These are phyloP conservation scores for Tillus elongatus DNA, from an alignment of 2,888 invertebrate species.

Conservation along the genomic window DNA sequence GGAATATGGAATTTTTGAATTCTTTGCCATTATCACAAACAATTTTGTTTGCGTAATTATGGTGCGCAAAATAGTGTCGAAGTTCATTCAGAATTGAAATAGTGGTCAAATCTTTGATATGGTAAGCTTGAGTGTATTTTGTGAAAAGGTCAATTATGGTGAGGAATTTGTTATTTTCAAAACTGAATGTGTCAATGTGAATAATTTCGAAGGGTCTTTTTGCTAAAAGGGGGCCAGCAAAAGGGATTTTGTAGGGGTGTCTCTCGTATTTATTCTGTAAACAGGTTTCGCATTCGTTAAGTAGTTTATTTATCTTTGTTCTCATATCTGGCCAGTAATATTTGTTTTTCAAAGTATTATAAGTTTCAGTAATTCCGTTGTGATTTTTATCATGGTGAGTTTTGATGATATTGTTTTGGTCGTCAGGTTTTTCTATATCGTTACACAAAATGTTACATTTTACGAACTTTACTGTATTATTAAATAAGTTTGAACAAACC, in stretches of 20 bases:
- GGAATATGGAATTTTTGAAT: background rate
- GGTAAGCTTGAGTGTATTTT: constrained; percentile 7
- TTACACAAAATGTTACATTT: too few species aligned
- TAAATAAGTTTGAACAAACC: background rate
- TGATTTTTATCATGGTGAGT: constrained; percentile 9
- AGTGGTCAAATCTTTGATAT: background rate
- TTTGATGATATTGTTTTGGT: background rate
- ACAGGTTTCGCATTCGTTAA: constrained; percentile 7
- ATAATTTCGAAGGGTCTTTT: too few species aligned
- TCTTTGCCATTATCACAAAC: too few species aligned
- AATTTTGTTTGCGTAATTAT: too few species aligned
- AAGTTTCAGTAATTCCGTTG: constrained; percentile 9
- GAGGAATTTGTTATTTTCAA: background rate
- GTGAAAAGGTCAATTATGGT: constrained; percentile 3
- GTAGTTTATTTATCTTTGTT: constrained; percentile 6
- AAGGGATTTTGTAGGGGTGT: too few species aligned
- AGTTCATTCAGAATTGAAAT: background rate
- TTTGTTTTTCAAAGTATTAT: constrained; percentile 7
- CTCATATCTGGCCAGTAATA: constrained; percentile 7
- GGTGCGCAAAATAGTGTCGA: background rate
- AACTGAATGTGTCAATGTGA: constrained; percentile 5
- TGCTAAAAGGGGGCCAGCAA: too few species aligned
- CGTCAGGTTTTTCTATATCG: too few species aligned
- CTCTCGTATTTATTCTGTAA: too few species aligned
- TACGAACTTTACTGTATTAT: background rate